Evolutionary conservation across 2,888 invertebrate genomes (phyloP).

Genomic region (Hypsopygia costalis): DNA sequence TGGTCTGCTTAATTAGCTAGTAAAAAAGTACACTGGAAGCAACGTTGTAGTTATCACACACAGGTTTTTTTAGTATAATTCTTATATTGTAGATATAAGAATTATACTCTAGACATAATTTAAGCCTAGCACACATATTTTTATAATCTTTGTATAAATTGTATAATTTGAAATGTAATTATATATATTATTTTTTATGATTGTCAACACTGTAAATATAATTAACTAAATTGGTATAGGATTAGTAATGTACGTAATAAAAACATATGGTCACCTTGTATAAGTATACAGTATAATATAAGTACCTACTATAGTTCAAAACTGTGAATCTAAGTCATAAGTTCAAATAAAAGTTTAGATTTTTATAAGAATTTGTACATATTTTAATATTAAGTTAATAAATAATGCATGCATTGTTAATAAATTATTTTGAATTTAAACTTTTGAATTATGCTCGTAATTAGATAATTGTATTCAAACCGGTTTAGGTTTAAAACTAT

Average conservation of each 20-base stretch:
- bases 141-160: no score
- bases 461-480: constrained; percentile 15
- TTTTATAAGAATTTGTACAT: constrained; percentile 10
- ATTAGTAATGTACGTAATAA: not conserved
- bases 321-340: constrained; percentile 25
- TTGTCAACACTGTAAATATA: constrained; percentile 1
- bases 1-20: no score
- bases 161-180: no score
- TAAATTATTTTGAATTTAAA: not conserved
- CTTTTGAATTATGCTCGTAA: not conserved
- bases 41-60: no score
- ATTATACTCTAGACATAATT: no score
- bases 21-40: no score
- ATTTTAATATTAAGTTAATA: constrained; percentile 13
- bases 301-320: no score
- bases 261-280: not conserved
- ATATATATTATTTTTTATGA: constrained; percentile 1
- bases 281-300: not conserved
- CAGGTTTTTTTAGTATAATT: no score
- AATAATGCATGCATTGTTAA: not conserved
- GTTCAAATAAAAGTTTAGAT: not conserved
- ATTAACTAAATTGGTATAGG: constrained; percentile 2
- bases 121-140: no score
- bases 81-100: no score
- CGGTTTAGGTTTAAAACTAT: constrained; percentile 19